A percentile compares a stretch with the other conserved stretches of the same genome.
phyloP scores from a whole-genome alignment of 2,888 invertebrate genomes.

The Synanthedon myopaeformis region DNA sequence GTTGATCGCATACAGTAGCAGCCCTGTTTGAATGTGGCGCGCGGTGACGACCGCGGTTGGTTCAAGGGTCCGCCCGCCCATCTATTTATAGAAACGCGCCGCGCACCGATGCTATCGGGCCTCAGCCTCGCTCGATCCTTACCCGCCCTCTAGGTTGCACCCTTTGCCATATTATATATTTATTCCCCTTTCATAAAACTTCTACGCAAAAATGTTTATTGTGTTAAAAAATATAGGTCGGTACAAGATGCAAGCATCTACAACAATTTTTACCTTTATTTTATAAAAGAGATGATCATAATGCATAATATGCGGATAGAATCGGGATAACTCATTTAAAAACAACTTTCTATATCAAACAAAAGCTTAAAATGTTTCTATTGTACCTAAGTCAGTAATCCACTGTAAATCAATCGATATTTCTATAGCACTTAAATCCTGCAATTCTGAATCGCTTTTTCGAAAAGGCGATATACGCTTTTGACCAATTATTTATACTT shows the following conservation, averaged over 20 bases:
- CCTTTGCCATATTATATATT: constrained; percentile 38
- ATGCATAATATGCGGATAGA: constrained; percentile 30
- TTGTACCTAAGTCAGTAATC: no score
- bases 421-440: no score
- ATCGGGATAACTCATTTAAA: constrained; percentile 13
- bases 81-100: constrained; percentile 54
- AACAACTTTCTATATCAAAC: no score
- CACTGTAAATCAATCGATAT: no score
- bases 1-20: constrained; percentile 9
- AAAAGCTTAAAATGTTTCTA: no score
- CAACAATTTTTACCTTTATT: constrained; percentile 48
- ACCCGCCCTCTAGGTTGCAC: constrained; percentile 52
- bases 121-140: constrained; percentile 37
- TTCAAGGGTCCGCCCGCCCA: constrained; percentile 60
- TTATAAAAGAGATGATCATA: constrained; percentile 22
- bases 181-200: no score
- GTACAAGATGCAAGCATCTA: no score
- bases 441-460: no score
- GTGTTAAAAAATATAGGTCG: no score
- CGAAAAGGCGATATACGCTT: no score
- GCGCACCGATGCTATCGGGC: constrained; percentile 6
- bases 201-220: no score
- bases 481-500: no score
- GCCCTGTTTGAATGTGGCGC: constrained; percentile 31
- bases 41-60: constrained; percentile 52